A percentile compares a stretch with the other conserved stretches of the same genome.
These are phyloP conservation scores for Hybognathus amarus DNA, from an alignment of 2,797 vertebrate species.

Conservation along the genomic window DNA sequence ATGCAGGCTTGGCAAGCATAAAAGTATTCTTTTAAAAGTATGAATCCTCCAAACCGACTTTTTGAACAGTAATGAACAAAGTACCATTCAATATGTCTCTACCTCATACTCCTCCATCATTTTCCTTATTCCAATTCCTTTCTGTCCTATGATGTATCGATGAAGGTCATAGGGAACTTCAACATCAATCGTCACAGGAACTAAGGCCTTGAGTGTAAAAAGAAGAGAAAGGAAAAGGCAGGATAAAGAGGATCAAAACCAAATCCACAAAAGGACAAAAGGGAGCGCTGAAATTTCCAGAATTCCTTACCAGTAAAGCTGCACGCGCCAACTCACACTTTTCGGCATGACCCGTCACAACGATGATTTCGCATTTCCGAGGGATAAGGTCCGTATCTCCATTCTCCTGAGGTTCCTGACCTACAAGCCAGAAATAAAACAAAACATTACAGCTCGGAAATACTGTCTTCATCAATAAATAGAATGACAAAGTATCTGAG, in stretches of 20 bases:
- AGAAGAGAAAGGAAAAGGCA: neutral
- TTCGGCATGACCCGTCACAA: slow-evolving; percentile 76
- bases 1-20: neutral
- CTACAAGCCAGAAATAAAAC: slow-evolving; percentile 57
- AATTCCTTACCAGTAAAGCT: slow-evolving; percentile 74
- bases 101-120: slow-evolving; percentile 88
- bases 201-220: slow-evolving; percentile 71
- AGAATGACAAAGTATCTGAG: neutral
- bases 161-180: slow-evolving; percentile 82
- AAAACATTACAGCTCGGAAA: neutral
- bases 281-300: neutral
- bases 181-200: slow-evolving; percentile 80
- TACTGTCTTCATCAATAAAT: neutral
- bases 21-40: neutral
- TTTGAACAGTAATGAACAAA: neutral
- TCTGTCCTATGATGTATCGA: slow-evolving; percentile 84
- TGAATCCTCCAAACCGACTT: neutral
- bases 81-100: neutral
- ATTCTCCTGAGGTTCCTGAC: slow-evolving; percentile 78
- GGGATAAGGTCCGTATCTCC: slow-evolving; percentile 70
- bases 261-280: neutral
- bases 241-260: neutral
- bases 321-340: slow-evolving; percentile 78
- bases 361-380: slow-evolving; percentile 80
- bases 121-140: slow-evolving; percentile 83